These are phyloP conservation scores for Drosophila paulistorum DNA, from an alignment of 1,140 invertebrate genomes.

Conservation along the genomic window DNA sequence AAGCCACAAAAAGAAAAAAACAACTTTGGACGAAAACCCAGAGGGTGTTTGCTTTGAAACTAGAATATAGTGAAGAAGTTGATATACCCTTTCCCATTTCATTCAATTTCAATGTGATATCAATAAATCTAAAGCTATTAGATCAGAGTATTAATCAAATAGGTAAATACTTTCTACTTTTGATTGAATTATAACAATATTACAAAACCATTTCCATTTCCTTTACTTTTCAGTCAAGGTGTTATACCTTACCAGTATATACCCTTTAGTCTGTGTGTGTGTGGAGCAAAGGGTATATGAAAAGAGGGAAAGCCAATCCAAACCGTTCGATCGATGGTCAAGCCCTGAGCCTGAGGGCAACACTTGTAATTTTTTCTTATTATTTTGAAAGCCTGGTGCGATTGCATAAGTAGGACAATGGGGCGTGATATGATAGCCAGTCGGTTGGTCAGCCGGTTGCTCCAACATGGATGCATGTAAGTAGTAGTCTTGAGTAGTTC, in stretches of 20 bases:
- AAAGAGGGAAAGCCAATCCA: constrained; percentile 17
- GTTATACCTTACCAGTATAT: not conserved
- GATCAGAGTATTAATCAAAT: too few relatives aligned
- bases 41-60: not conserved
- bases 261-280: not conserved
- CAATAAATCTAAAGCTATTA: too few relatives aligned
- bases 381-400: constrained; percentile 43
- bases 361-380: constrained; percentile 30
- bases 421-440: constrained; percentile 27
- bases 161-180: too few relatives aligned
- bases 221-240: too few relatives aligned
- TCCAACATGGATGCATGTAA: not conserved
- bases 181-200: too few relatives aligned
- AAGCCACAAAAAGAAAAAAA: not conserved
- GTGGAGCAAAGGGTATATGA: not conserved
- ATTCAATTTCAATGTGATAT: not conserved
- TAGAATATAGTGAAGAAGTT: not conserved
- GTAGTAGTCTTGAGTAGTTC: not conserved
- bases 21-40: not conserved
- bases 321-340: constrained; percentile 39
- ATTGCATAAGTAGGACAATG: constrained; percentile 60
- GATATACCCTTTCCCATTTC: not conserved
- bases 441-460: not conserved
- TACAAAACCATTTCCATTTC: too few relatives aligned
- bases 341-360: constrained; percentile 44